A percentile compares a stretch with the other conserved stretches of the same genome.
These are phyloP conservation scores for Riparia riparia DNA, from an alignment of 2,113 vertebrate genomes.

Conservation along the genomic window DNA sequence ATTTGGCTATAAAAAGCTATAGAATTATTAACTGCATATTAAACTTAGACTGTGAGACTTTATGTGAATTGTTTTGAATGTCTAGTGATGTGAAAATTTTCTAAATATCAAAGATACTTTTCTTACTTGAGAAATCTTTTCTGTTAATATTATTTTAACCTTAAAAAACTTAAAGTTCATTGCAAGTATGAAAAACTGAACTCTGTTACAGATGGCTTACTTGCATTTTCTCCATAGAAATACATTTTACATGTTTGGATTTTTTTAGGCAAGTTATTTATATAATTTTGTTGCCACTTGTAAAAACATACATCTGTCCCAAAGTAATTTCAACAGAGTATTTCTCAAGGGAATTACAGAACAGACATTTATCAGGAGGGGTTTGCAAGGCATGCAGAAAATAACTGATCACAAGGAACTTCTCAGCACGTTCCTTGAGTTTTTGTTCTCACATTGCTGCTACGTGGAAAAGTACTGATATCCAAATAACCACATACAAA, in stretches of 20 bases:
- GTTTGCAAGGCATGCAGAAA: slow-evolving; percentile 15
- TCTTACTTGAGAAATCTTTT: neutral
- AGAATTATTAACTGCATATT: neutral
- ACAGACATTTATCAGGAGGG: neutral
- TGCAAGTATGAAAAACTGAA: neutral
- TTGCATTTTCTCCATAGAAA: neutral
- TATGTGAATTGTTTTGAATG: neutral
- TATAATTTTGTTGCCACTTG: neutral
- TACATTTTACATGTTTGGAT: neutral
- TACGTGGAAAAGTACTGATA: neutral
- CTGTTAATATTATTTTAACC: neutral
- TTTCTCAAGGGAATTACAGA: slow-evolving; percentile 2
- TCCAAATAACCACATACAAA: neutral
- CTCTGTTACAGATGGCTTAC: neutral
- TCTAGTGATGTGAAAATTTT: neutral
- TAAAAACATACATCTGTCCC: neutral
- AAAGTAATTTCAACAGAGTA: neutral
- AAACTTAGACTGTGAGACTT: neutral
- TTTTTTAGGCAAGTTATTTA: neutral
- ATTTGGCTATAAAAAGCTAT: neutral
- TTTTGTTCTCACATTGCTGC: neutral
- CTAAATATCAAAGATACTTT: neutral
- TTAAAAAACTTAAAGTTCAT: neutral
- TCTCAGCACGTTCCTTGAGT: neutral
- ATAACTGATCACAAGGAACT: neutral